Conservation (phyloP, 2,113 vertebrate genomes). For the Trichechus manatus region DNA sequence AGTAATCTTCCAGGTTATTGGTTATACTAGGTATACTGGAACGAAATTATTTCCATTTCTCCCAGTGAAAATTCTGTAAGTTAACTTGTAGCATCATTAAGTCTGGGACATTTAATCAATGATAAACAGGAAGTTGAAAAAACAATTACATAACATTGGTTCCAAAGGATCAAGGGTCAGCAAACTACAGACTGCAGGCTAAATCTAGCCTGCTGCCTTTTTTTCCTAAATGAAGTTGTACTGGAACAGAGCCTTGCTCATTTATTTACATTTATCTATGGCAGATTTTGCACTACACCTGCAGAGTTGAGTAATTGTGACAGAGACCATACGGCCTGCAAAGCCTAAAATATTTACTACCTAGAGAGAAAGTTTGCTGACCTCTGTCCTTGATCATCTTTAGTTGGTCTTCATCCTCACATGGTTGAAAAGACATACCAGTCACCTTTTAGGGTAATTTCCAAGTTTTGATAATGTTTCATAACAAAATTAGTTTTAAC, state of each 20-base stretch:
- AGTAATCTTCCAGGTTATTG: background rate
- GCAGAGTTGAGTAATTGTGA: background rate
- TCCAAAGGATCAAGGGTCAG: background rate
- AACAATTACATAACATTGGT: background rate
- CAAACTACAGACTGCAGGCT: background rate
- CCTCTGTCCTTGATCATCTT: background rate
- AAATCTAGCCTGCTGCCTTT: background rate
- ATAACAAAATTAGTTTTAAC: background rate
- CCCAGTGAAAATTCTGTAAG: background rate
- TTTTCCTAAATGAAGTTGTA: background rate
- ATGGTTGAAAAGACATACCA: background rate
- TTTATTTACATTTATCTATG: background rate
- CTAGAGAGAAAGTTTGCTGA: background rate
- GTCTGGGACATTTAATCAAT: background rate
- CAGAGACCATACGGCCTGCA: background rate
- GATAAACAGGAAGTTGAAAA: background rate
- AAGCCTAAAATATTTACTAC: background rate
- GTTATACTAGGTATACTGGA: background rate
- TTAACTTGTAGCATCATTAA: background rate
- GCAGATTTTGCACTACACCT: background rate
- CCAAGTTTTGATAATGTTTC: slow-evolving; percentile 22
- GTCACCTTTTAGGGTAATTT: background rate
- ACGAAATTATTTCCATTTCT: background rate
- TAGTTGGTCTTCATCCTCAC: background rate
- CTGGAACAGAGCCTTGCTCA: background rate